Evolutionary conservation across 2,888 invertebrate species (phyloP).

Genomic region (Rhodophaea formosa): DNA sequence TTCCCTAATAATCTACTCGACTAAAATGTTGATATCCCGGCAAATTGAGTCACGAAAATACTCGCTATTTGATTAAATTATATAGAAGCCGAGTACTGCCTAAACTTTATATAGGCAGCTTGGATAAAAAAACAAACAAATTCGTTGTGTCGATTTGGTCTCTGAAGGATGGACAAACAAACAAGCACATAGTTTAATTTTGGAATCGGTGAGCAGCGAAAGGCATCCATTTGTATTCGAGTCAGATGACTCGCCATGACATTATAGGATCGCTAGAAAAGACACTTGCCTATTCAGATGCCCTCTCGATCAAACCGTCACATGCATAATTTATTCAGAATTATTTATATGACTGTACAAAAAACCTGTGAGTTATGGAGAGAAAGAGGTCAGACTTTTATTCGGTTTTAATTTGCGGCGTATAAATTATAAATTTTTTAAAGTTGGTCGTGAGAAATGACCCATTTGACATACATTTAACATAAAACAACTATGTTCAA

Average conservation of each 20-base stretch:
- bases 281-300: slow-evolving; percentile 6
- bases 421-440: neutral
- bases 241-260: slow-evolving; percentile 6
- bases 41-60: too few species aligned
- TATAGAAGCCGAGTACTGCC: too few species aligned
- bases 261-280: slow-evolving; percentile 3
- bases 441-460: neutral
- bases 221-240: neutral
- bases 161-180: too few species aligned
- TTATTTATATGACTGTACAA: neutral
- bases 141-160: too few species aligned
- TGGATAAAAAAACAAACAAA: too few species aligned
- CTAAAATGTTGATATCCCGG: too few species aligned
- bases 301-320: slow-evolving; percentile 6
- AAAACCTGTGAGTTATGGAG: neutral
- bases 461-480: neutral
- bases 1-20: too few species aligned
- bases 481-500: neutral
- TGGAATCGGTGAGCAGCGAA: neutral
- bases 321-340: slow-evolving; percentile 2
- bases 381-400: neutral
- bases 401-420: neutral
- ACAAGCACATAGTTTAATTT: neutral
- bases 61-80: too few species aligned
- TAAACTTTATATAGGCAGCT: neutral